Evolutionary conservation across 2,113 vertebrate species (phyloP), one percentile per base, ranked within the genome.

Genomic region (Petrocephalus zakoni): DNA sequence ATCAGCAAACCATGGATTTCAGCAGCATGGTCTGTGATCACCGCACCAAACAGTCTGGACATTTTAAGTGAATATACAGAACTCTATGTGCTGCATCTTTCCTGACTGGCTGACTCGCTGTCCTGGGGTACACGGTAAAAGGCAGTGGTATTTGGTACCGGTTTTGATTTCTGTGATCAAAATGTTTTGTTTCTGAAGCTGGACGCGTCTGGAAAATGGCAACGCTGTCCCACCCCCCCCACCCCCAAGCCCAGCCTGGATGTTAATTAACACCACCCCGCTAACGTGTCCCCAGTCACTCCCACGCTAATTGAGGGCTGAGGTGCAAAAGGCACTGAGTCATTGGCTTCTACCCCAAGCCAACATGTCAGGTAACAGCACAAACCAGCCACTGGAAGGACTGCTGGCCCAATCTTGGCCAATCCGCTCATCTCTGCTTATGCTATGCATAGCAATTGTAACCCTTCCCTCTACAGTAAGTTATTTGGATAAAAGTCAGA

Each of bases 271-370:
- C 11, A 13, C 25, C 25, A 34, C 19, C 10, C 84, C 3, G 52
- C 84, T 86, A 86, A 86, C 22, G 84, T 55, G 51, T 86, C 84
- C 84, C 29, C 52, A 53, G 84, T 52, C 17, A 52, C 51, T 55
- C 25, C 84, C 11, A 29, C 7, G 25, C 29, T 55, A 53, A 53
- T 34, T 85, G 84, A 29, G 49, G 84, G n/a, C 19, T 25, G 17
- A 51, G 47, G 25, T 82, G 78, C 34, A 85, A 29, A 85, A 84
- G 9, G 47, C 4, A 25, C 51, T 56, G 49, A 53, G 49, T 55
- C 84, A 53, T 34, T 9, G 4, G 78, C 37, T 8, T 42, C 34
- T 42, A 82, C 51, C 84, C 7, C n/a, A 5, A 52, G 11, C 51
- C 46, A 2, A 55, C 84, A 53, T 9, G 68, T n/a, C 82, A 49